Conservation (phyloP, 2,113 vertebrate genomes). For the Perca fluviatilis region DNA sequence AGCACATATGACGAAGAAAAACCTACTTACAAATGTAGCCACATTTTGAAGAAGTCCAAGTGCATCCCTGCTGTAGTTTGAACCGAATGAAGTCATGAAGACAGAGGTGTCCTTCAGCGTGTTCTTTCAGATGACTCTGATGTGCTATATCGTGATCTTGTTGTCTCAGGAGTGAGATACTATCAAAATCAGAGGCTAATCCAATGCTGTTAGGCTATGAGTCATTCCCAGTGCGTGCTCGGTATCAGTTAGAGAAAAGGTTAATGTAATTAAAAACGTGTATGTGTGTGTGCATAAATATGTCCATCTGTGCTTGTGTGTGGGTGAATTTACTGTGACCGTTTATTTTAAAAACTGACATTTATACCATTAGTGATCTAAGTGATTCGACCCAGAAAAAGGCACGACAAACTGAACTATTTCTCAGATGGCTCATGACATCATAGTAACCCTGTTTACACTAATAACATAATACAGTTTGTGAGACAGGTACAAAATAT, state of each 20-base stretch:
- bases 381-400: conserved; percentile 11
- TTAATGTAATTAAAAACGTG: conserved; percentile 51
- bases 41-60: neutral
- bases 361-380: conserved; percentile 1
- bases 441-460: conserved; percentile 22
- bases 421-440: conserved; percentile 20
- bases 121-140: conserved; percentile 37
- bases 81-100: conserved; percentile 5
- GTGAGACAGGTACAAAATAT: neutral
- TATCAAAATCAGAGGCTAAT: conserved; percentile 44
- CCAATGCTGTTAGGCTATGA: conserved; percentile 59
- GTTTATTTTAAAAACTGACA: conserved; percentile 29
- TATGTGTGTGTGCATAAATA: conserved; percentile 4
- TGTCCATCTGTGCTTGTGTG: conserved; percentile 2
- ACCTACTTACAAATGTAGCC: neutral
- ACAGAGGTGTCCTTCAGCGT: conserved; percentile 58
- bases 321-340: neutral
- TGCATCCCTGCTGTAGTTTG: neutral
- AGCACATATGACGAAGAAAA: neutral
- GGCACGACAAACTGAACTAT: conserved; percentile 10
- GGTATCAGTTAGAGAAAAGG: conserved; percentile 58
- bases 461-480: neutral
- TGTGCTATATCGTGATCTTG: neutral
- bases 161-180: conserved; percentile 24
- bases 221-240: conserved; percentile 40